Conservation (phyloP, 2,888 invertebrate genomes). For the Allolobophora icterica region DNA sequence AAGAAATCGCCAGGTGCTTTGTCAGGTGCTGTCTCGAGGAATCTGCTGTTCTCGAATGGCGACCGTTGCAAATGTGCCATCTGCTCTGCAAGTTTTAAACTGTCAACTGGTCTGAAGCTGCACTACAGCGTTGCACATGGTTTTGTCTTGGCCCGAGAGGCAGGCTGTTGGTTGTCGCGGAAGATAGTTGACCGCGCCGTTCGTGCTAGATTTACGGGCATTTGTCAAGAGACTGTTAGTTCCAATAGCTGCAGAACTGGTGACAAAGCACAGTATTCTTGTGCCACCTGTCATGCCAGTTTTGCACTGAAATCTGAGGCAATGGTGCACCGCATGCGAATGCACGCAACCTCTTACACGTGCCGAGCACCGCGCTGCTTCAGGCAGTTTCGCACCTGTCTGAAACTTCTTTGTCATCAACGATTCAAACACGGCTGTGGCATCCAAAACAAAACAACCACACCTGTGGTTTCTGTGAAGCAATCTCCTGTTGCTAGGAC, state of each 20-base stretch:
- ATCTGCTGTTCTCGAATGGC: background rate
- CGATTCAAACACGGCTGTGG: background rate
- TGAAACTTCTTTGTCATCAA: background rate
- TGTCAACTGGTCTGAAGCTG: conserved; percentile 3
- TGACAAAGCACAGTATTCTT: background rate
- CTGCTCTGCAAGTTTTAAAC: background rate
- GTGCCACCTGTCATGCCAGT: background rate
- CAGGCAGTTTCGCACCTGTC: background rate
- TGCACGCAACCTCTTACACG: background rate
- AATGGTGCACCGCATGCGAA: background rate
- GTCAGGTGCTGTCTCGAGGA: background rate
- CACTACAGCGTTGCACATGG: background rate
- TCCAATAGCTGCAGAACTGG: background rate
- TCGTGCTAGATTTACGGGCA: background rate
- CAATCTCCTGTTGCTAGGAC: background rate
- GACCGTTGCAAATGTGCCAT: background rate
- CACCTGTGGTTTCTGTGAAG: background rate
- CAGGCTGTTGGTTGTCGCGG: background rate
- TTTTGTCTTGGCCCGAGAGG: background rate
- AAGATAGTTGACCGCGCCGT: background rate
- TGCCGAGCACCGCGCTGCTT: background rate
- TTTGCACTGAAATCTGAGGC: background rate
- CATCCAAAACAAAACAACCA: background rate
- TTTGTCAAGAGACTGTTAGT: background rate
- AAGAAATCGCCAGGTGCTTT: background rate